Conservation (phyloP, 2,797 vertebrate species). For the Sebastes kiyomatsui region DNA sequence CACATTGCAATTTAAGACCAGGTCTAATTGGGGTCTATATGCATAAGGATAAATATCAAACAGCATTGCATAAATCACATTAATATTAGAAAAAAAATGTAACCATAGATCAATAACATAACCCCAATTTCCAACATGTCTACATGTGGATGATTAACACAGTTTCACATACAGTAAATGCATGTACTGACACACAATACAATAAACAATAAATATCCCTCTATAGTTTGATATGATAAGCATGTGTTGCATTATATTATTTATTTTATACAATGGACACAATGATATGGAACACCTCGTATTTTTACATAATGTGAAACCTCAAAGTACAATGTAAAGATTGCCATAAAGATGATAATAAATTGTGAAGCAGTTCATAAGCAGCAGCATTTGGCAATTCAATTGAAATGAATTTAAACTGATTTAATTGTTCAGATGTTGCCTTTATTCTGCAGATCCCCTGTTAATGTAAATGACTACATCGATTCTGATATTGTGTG, state of each 20-base stretch:
- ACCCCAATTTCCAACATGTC: not conserved
- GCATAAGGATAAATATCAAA: not conserved
- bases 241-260: not conserved
- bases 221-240: not conserved
- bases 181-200: not conserved
- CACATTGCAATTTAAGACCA: not conserved
- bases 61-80: not conserved
- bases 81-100: rapidly evolving
- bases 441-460: not conserved
- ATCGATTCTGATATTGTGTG: not conserved
- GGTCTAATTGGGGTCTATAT: not conserved
- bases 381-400: not conserved
- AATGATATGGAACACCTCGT: not conserved
- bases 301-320: not conserved
- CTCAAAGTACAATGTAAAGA: not conserved
- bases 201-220: no score
- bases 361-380: not conserved
- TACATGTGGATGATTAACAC: not conserved
- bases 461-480: not conserved
- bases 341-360: not conserved
- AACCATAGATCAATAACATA: not conserved
- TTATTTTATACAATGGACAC: not conserved
- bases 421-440: not conserved
- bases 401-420: not conserved
- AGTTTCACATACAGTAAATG: not conserved